Evolutionary conservation across 1,140 invertebrate genomes (phyloP).

Genomic region (Hyposmocoma kahamanoa): DNA sequence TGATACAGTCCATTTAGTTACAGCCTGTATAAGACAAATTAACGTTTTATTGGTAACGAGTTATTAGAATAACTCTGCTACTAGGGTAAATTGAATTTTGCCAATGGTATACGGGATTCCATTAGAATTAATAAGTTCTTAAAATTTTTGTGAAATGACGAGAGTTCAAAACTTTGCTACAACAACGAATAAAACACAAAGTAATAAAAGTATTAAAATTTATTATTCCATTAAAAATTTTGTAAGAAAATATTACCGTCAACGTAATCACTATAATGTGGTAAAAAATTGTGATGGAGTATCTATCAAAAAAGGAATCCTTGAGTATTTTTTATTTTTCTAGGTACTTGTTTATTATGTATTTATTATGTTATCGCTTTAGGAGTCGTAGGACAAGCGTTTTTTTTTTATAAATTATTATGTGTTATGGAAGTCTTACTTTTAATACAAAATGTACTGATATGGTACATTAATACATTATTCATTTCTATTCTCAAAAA

Average conservation of each 20-base stretch:
- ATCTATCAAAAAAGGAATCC: conserved; percentile 25
- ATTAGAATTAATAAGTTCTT: no score
- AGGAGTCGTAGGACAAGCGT: no score
- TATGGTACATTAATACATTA: conserved; percentile 29
- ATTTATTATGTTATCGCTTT: background rate
- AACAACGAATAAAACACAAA: conserved; percentile 17
- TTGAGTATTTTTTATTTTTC: conserved; percentile 42
- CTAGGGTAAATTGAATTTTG: no score
- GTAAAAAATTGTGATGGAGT: conserved; percentile 64
- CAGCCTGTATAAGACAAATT: no score
- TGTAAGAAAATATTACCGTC: conserved; percentile 54
- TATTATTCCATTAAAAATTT: conserved; percentile 56
- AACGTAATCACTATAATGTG: conserved; percentile 52
- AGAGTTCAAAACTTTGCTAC: no score
- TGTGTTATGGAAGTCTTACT: conserved; percentile 17
- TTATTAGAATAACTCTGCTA: no score
- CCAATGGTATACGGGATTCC: no score
- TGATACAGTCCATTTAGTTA: no score
- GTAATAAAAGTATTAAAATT: conserved; percentile 24
- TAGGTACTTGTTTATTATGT: conserved; percentile 1
- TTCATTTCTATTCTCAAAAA: conserved; percentile 19
- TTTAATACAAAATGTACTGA: conserved; percentile 28
- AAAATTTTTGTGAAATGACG: no score
- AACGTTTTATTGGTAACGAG: no score
- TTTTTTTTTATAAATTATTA: conserved; percentile 24